Base-by-base conservation (phyloP, 2,113 vertebrate genomes). In the Mormyrus lacerda region DNA sequence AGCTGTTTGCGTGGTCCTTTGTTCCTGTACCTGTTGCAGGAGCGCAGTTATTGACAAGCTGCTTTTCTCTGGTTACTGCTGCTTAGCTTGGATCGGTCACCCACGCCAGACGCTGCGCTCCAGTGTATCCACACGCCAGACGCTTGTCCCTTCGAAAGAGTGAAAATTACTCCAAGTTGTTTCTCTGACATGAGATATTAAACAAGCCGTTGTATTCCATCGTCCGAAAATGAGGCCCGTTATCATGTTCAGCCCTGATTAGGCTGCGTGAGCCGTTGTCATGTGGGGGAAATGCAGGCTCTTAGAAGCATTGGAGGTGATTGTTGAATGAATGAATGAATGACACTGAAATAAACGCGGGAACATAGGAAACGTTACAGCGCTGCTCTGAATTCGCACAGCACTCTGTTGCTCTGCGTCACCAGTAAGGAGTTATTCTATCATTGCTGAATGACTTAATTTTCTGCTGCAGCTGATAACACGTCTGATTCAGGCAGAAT, bases 321-420 rank as follows among this genome's bases (percentile, higher is more conserved):
- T 96, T 96, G 95, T 95, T 94, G 94, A 94, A 96, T 95, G 94
- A 96, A 96, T 95, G 94, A 51, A 15, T 51, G 11, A 94, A 95
- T 93, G 95, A 94, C 95, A 95, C 94, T 73, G 11, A 48, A 48
- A 44, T 5, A 35, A 17, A 48, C 48, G 45, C 17, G 11, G 5
- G 51, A 82, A 53, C 47, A 13, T 51, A 50, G 76, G 31, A 39
- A 89, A 85, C 31, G 58, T 44, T 42, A 50, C 88, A 47, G 35
- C 39, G 19, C n/a, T 95, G 95, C 95, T 96, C 93, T 95, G 94
- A 95, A 95, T 95, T 95, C 95, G 94, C 95, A 92, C 91, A 92
- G 92, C 93, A 93, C 94, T 95, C 94, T 93, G 94, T 94, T 92
- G 92, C 89, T 93, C 92, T 90, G 92, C 91, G 91, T 91, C 42